Evolutionary conservation across 2,113 vertebrate genomes (phyloP), one percentile per base, ranked within the genome.

Genomic region (Chroicocephalus ridibundus): DNA sequence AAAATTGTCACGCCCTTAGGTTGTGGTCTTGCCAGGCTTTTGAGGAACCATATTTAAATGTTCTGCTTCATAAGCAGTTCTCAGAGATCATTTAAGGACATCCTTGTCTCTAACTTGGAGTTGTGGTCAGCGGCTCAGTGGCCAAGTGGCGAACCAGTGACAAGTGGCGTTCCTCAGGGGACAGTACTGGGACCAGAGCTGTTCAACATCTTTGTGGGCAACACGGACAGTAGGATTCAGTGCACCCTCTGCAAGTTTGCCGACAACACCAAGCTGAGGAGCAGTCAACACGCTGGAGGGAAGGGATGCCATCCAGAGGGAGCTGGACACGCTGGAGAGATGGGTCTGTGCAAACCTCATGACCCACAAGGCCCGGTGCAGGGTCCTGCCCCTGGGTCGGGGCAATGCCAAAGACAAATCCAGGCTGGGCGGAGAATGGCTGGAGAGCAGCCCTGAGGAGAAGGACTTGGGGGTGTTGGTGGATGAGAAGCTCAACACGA

Each of bases 241-340:
- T 10, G 12, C 31, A 32, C 31, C 18, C 31, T 55, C n/a, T 24
- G 46, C 31, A 24, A 4, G n/a, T 55, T 40, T 21, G 5, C 20
- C 5, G n/a, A 4, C 25, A 10, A 19, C 26, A 1, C 24, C 17
- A 36, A 16, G 1, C 2, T 47, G 34, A 46, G 32, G 10, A 65
- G 36, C 17, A 17, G 6, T 12, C 32, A 42, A 13, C 32, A 13
- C 3, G 9, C 64, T 42, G 29, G 20, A 51, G 24, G 27, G 14
- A 21, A 4, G 0, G 21, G 64, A n/a, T 52, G n/a, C 20, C 13
- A 6, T 42, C 20, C 29, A 27, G 40, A 55, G 25, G 17, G 49
- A 54, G 24, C 12, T 24, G 27, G 14, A 36, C 21, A 54, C 15
- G 57, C 54, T 86, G 51, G 19, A 85, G 44, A 79, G 15, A 32